Percentiles rank a stretch among this genome's conserved stretches.
phyloP scores from a whole-genome alignment of 2,797 vertebrate genomes.

The Pipistrellus pipistrellus region DNA sequence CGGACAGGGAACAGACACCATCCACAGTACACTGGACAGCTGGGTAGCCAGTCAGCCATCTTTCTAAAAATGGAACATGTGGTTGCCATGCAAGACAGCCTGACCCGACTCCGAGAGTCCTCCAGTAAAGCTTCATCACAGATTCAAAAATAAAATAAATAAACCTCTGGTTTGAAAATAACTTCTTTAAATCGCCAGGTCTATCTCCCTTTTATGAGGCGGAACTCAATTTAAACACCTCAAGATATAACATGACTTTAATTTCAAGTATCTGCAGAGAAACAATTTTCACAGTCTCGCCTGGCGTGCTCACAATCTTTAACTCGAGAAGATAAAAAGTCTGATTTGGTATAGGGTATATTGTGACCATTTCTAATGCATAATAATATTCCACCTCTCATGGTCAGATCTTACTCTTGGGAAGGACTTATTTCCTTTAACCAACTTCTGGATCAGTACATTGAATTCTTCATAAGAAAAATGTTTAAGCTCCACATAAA shows the following conservation, averaged over 20 bases:
- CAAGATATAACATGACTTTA: not conserved
- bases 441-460: not conserved
- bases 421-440: constrained; percentile 12
- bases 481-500: not conserved
- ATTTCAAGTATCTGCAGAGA: constrained; percentile 23
- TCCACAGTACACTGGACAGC: not conserved
- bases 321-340: not conserved
- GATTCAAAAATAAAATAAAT: constrained; percentile 35
- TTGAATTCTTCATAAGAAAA: constrained; percentile 29
- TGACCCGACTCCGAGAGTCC: not conserved
- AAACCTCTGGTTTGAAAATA: constrained; percentile 9
- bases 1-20: not conserved
- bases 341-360: not conserved
- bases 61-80: not conserved
- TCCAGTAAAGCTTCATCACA: not conserved
- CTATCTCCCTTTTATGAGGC: not conserved
- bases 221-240: constrained; percentile 37
- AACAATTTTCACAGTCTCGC: not conserved
- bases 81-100: not conserved
- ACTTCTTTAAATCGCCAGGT: not conserved
- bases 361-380: not conserved
- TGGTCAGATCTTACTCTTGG: not conserved
- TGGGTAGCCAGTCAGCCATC: not conserved
- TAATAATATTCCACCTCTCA: not conserved
- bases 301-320: not conserved